A percentile compares a stretch with the other conserved stretches of the same genome.
Evolutionary conservation across 2,888 invertebrate species (phyloP).

Genomic region (Bellardia bayeri): DNA sequence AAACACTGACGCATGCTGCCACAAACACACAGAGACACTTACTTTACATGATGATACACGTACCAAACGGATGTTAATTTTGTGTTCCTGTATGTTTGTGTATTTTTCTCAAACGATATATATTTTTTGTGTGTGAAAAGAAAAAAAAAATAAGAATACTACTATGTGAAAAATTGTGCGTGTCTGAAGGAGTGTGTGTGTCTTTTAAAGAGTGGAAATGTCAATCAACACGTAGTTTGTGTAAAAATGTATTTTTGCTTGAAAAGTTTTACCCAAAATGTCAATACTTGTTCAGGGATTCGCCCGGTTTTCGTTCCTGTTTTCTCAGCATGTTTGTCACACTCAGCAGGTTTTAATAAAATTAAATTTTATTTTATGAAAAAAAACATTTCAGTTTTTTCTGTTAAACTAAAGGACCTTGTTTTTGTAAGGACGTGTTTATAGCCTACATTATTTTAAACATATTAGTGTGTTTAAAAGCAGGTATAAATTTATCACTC

Average conservation of each 20-base stretch:
- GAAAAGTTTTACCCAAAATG: constrained; percentile 21
- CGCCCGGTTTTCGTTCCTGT: not conserved
- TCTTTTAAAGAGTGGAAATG: constrained; percentile 26
- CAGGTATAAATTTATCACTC: not conserved
- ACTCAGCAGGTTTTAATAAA: constrained; percentile 19
- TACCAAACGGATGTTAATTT: not conserved
- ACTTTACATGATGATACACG: not conserved
- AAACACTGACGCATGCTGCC: not conserved
- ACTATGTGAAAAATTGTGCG: not conserved
- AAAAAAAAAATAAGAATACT: not conserved
- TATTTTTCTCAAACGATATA: not conserved
- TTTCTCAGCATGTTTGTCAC: not conserved
- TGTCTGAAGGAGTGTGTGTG: not conserved
- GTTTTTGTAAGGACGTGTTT: too few relatives aligned
- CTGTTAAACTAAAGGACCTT: not conserved
- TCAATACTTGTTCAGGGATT: constrained; percentile 11
- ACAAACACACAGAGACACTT: not conserved
- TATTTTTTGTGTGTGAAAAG: too few relatives aligned
- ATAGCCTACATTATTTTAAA: not conserved
- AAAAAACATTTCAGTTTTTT: not conserved
- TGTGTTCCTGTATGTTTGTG: not conserved
- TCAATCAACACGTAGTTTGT: constrained; percentile 61
- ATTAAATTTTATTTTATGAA: not conserved
- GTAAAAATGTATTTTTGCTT: constrained; percentile 49
- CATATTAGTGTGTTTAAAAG: not conserved